Evolutionary conservation across 2,113 vertebrate genomes (phyloP).

Genomic region (Microtus montanus): DNA sequence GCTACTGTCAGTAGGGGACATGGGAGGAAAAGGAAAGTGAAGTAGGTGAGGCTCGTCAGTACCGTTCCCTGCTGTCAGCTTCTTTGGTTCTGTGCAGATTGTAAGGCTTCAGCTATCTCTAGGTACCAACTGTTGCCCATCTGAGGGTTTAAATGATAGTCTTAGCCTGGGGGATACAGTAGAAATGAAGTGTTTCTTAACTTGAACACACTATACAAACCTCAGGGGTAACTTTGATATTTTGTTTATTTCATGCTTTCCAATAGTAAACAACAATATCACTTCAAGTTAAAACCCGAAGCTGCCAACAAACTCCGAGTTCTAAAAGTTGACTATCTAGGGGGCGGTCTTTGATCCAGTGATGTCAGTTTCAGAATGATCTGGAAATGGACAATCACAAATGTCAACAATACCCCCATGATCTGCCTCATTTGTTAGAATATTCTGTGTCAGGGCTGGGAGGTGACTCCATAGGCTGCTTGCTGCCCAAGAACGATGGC

Average conservation of each 20-base stretch:
- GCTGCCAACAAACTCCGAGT: background rate
- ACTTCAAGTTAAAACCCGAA: conserved; percentile 28
- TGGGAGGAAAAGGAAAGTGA: conserved; percentile 44
- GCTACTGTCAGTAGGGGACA: conserved; percentile 55
- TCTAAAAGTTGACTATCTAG: background rate
- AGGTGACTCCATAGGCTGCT: background rate
- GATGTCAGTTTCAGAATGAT: conserved; percentile 32
- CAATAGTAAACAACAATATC: background rate
- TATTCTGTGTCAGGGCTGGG: background rate
- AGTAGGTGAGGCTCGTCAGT: background rate
- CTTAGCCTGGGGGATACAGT: background rate
- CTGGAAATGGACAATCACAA: conserved; percentile 3
- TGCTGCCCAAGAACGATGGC: background rate
- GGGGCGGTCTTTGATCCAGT: background rate
- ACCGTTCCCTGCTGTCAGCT: background rate
- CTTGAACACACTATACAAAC: conserved; percentile 16
- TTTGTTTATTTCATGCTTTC: conserved; percentile 47
- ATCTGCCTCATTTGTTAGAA: conserved; percentile 24
- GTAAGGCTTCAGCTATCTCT: conserved; percentile 7
- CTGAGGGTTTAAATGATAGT: background rate
- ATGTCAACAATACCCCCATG: background rate
- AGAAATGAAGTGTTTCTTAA: conserved; percentile 48
- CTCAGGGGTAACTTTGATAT: conserved; percentile 12
- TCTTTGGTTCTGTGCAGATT: conserved; percentile 22
- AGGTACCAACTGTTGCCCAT: background rate